Evolutionary conservation across 2,113 vertebrate genomes (phyloP).

Genomic region (Pipra filicauda): DNA sequence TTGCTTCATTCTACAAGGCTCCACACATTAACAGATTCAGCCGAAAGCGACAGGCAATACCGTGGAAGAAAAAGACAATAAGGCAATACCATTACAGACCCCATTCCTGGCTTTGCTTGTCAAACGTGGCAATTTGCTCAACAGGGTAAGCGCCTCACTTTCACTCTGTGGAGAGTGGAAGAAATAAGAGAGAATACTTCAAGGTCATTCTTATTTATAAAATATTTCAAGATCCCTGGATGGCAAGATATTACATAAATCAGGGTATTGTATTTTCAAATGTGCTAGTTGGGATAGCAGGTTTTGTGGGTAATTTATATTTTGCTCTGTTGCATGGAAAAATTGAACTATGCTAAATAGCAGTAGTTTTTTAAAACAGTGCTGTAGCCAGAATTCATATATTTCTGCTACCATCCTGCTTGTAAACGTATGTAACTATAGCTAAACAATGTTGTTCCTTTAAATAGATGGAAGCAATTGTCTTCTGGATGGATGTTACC

Average conservation of each 20-base stretch:
- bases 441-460: not conserved
- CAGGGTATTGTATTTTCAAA: conserved; percentile 42
- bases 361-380: not conserved
- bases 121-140: not conserved
- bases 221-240: not conserved
- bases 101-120: not conserved
- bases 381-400: not conserved
- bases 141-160: not conserved
- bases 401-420: conserved; percentile 26
- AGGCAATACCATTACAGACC: not conserved
- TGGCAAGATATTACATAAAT: conserved; percentile 7
- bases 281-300: conserved; percentile 27
- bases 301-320: conserved; percentile 17
- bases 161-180: not conserved
- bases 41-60: not conserved
- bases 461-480: conserved; percentile 63
- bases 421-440: not conserved
- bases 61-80: not conserved
- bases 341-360: not conserved
- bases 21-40: not conserved
- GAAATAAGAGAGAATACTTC: not conserved
- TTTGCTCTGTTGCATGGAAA: not conserved
- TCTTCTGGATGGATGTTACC: conserved; percentile 49
- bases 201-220: not conserved
- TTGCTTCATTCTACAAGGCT: not conserved